Conservation (phyloP, 2,113 vertebrate genomes). For the Apodemus sylvaticus region DNA sequence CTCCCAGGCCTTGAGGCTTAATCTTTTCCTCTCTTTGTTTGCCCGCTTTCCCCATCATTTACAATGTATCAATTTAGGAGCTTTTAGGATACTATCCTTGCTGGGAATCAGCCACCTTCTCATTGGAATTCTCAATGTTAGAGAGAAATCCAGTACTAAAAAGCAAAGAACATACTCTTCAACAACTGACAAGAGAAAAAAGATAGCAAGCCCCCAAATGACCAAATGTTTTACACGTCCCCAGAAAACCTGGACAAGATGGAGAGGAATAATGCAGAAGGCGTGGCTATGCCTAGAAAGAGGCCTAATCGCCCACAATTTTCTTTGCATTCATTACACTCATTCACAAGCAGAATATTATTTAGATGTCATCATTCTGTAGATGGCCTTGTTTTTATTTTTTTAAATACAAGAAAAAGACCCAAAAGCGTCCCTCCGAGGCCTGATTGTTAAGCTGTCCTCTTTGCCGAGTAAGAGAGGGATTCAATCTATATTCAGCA, state of each 20-base stretch:
- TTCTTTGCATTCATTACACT: conserved; percentile 59
- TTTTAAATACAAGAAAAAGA: conserved; percentile 69
- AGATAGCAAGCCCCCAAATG: conserved; percentile 43
- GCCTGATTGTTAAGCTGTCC: conserved; percentile 53
- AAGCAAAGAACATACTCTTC: not conserved
- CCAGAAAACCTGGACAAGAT: conserved; percentile 64
- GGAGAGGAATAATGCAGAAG: conserved; percentile 45
- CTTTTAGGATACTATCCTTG: not conserved
- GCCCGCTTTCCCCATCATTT: not conserved
- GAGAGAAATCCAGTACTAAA: conserved; percentile 65
- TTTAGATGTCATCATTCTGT: conserved; percentile 63
- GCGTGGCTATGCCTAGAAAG: conserved; percentile 65
- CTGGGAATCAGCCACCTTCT: conserved; percentile 41
- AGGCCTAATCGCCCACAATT: conserved; percentile 52
- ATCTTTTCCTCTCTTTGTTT: conserved; percentile 43
- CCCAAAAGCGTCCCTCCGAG: conserved; percentile 18
- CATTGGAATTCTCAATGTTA: conserved; percentile 42
- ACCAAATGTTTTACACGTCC: conserved; percentile 49
- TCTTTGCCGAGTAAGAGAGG: conserved; percentile 13
- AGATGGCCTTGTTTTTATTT: conserved; percentile 69
- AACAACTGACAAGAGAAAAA: conserved; percentile 54
- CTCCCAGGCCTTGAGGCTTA: not conserved
- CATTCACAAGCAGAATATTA: conserved; percentile 65
- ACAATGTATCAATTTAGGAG: conserved; percentile 53
- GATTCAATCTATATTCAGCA: conserved; percentile 22